These are phyloP conservation scores for Tautogolabrus adspersus DNA, from an alignment of 2,113 vertebrate species.

Conservation along the genomic window DNA sequence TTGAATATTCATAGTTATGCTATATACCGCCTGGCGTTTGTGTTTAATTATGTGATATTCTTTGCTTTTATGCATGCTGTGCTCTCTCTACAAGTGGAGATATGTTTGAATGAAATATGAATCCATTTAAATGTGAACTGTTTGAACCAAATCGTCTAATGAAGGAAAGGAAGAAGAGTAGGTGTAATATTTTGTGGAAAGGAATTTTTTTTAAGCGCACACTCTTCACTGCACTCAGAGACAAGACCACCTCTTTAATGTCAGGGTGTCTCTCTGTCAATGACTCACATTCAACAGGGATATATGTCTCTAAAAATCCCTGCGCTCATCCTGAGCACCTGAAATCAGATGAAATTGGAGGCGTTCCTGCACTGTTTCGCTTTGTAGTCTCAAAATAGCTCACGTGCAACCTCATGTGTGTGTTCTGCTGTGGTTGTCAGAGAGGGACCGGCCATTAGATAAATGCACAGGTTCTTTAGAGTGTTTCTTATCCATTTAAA, in stretches of 20 bases:
- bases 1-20: conserved; percentile 12
- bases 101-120: conserved; percentile 6
- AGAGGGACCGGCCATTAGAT: conserved; percentile 30
- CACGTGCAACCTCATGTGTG: conserved; percentile 32
- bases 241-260: conserved; percentile 34
- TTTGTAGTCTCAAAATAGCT: conserved; percentile 63
- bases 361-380: conserved; percentile 45
- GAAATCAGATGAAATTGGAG: conserved; percentile 56
- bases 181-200: background rate
- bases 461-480: conserved; percentile 30
- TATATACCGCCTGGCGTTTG: conserved; percentile 1
- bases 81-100: background rate
- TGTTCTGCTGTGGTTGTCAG: conserved; percentile 46
- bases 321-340: conserved; percentile 47
- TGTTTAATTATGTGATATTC: background rate
- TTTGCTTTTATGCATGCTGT: background rate
- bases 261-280: conserved; percentile 14
- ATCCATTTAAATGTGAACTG: background rate
- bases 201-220: no score
- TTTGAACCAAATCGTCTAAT: background rate
- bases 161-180: background rate
- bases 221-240: conserved; percentile 8
- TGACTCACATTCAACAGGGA: conserved; percentile 36
- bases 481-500: background rate
- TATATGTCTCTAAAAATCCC: conserved; percentile 31